Evolutionary conservation across 2,113 vertebrate genomes (phyloP).

Genomic region (Tamias sibiricus): DNA sequence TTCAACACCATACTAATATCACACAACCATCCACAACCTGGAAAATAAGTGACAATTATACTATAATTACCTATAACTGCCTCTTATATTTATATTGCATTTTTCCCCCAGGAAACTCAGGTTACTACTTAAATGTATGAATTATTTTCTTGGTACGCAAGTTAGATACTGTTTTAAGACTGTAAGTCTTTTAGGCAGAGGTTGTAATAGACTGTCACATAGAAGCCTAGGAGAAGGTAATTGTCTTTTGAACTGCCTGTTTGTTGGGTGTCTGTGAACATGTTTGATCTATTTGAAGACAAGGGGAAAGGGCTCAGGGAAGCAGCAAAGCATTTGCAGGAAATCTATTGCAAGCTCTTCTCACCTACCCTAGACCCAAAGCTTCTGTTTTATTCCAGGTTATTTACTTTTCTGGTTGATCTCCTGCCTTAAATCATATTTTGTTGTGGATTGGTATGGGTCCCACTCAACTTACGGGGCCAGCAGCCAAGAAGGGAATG

Average conservation of each 20-base stretch:
- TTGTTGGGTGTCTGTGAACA: background rate
- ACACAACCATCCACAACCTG: background rate
- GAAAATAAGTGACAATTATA: constrained; percentile 23
- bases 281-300: background rate
- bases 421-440: background rate
- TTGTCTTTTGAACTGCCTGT: background rate
- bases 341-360: background rate
- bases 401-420: background rate
- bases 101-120: background rate
- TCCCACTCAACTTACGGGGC: too few relatives aligned
- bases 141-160: background rate
- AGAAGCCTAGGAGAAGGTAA: background rate
- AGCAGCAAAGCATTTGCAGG: too few relatives aligned
- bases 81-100: background rate
- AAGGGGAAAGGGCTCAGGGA: background rate
- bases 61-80: constrained; percentile 10
- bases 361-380: too few relatives aligned
- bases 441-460: too few relatives aligned
- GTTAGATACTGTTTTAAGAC: background rate
- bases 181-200: background rate
- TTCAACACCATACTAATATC: background rate
- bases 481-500: too few relatives aligned
- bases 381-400: too few relatives aligned
- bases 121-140: background rate
- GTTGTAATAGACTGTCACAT: background rate